Evolutionary conservation across 1,140 invertebrate species (phyloP), one percentile per base, ranked within the genome.

Genomic region (Stenopsyche tienmushanensis): DNA sequence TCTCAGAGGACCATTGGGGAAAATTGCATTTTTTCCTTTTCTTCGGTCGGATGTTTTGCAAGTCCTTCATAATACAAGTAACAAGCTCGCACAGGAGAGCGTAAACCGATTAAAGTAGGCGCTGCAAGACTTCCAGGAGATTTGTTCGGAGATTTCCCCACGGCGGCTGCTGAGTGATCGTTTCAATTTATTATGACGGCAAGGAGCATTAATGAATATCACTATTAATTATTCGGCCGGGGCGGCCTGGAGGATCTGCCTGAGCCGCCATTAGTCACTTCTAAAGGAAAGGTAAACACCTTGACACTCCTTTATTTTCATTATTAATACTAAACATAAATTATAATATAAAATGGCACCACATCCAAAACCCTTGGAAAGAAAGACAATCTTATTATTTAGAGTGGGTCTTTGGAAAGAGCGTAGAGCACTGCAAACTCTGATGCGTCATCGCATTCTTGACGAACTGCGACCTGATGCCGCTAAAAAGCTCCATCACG

Each of bases 271-370:
- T 58, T 25, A 41, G 8, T 58, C 54, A 58, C 54, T 41, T n/a
- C 29, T 20, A 5, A 5, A 13, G 29, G 26, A 5, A 10, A 58
- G 54, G 54, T 58, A 58, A 58, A 58, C 54, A 58, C 54, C 41
- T 58, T 58, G 54, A 58, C 54, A 58, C 29, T 41, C 29, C 54
- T 58, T 58, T 58, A 58, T 58, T 50, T 50, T 50, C 47, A n/a
- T 50, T 50, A 50, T 50, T 50, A 21, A 50, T 50, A 21, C 47
- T 34, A 34, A 34, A 7, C 29, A 34, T 34, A 34, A 34, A 34
- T 34, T 34, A 34, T 34, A 34, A 34, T 34, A 34, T 13, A 34
- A 34, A 34, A 34, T 34, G 29, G 5, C 29, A 34, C 13, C 29
- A 13, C 5, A 34, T 7, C 5, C 29, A 13, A 34, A 7, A 34